Evolutionary conservation across 1,140 invertebrate species (phyloP), one percentile per base, ranked within the genome.

Genomic region (Panagrolaimus sp.): DNA sequence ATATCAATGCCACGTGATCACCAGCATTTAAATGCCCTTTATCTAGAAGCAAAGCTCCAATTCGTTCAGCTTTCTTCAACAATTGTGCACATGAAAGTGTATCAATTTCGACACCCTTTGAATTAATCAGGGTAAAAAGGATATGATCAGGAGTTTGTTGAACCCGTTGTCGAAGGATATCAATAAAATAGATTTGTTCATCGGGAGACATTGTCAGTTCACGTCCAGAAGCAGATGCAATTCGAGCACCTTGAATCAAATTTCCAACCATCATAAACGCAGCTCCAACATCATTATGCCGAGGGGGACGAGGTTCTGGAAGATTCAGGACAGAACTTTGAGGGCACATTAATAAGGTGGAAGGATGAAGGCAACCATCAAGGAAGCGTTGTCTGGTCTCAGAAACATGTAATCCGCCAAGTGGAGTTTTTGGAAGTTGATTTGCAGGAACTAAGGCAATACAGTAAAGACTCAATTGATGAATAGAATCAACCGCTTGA

Each of bases 291-390:
- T 82, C 80, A 17, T 71, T 44, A 43, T 92, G 90, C 87, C 96
- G 93, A 87, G 96, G 93, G 87, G 98, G 95, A 71, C 96, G 88
- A 9, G 96, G 96, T 85, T 98, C 98, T 12, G 96, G 96, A 68
- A 99, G 87, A 87, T 99, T 99, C n/a, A 94, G 96, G 62, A 99
- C 94, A 85, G 95, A 98, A n/a, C 94, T 97, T 81, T 99, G 96
- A 0, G 96, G 96, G 86, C 96, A 98, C 89, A 99, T 94, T 3
- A 98, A 86, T 15, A 99, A 93, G 84, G 98, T 99, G 14, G 94
- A 93, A 1, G 96, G 96, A 86, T 98, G 95, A n/a, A 99, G 85
- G 3, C 91, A 91, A 15, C 96, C 96, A 79, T 98, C 94, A 47
- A 96, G 85, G 84, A 98, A 98, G 69, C 93, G 89, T 76, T 94